Evolutionary conservation across 92 coral and sea anemone genomes (phyloP).

Genomic region (Pocillopora meandrina): DNA sequence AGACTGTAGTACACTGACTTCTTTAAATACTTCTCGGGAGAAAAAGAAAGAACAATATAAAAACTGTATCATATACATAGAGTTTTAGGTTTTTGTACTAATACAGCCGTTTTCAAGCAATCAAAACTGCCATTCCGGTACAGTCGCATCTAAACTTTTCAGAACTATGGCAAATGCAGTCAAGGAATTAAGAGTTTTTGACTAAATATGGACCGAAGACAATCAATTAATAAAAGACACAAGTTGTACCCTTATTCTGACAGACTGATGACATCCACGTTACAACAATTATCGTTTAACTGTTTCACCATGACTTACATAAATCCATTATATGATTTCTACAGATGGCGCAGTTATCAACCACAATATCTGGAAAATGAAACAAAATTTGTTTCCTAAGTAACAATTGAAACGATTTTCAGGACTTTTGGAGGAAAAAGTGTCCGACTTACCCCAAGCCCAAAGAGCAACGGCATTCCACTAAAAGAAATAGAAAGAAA

Average conservation of each 20-base stretch:
- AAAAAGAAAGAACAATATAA: neutral
- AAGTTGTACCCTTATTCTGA: neutral
- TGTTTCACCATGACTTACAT: constrained; percentile 60
- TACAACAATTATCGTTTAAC: constrained; percentile 3
- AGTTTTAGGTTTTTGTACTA: too few relatives aligned
- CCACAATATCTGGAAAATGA: constrained; percentile 87
- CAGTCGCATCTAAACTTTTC: too few relatives aligned
- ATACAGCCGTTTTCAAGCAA: too few relatives aligned
- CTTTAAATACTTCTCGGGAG: too few relatives aligned
- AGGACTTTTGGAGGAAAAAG: neutral
- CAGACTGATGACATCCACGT: neutral
- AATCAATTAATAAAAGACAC: neutral
- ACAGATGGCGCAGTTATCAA: constrained; percentile 98
- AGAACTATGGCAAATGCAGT: neutral
- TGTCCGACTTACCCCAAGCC: constrained; percentile 92
- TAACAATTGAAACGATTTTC: neutral
- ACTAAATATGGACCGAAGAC: neutral
- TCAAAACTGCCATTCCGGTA: too few relatives aligned
- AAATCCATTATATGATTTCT: constrained; percentile 99
- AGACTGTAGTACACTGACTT: too few relatives aligned
- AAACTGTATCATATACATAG: neutral
- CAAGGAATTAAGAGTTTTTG: neutral
- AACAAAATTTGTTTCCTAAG: neutral
- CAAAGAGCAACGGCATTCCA: constrained; percentile 99
- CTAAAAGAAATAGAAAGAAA: constrained; percentile 48